A percentile compares a stretch with the other conserved stretches of the same genome.
phyloP scores from a whole-genome alignment of 2,797 vertebrate genomes.

The Prionace glauca region DNA sequence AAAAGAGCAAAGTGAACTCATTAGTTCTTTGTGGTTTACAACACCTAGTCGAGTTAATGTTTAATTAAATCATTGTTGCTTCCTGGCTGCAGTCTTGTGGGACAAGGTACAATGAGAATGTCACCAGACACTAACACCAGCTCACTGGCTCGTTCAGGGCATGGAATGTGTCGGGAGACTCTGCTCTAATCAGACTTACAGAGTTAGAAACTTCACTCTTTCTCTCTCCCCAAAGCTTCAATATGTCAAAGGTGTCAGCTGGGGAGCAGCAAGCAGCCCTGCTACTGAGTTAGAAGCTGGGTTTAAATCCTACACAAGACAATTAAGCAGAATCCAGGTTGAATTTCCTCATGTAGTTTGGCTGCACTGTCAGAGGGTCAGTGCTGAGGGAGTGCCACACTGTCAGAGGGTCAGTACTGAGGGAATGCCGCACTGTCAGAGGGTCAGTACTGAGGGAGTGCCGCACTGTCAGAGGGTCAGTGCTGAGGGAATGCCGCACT shows the following conservation, averaged over 20 bases:
- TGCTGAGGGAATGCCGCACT: no score
- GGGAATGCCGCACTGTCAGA: no score
- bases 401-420: not conserved
- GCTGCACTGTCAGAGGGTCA: not conserved
- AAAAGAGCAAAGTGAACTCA: slow-evolving; percentile 2
- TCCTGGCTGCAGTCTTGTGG: not conserved
- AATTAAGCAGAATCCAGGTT: not conserved
- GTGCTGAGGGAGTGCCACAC: no score
- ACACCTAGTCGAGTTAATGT: not conserved
- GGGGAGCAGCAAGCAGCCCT: no score
- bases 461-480: no score
- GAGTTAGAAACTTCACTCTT: not conserved
- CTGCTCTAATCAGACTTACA: not conserved
- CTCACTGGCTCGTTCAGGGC: not conserved
- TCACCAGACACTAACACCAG: not conserved
- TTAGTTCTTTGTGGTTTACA: slow-evolving; percentile 29
- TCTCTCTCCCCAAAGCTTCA: not conserved
- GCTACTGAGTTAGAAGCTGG: not conserved
- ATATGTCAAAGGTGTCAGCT: not conserved
- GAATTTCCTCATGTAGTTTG: no score
- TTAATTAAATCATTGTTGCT: slow-evolving; percentile 31
- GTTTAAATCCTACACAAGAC: not conserved
- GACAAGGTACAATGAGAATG: not conserved
- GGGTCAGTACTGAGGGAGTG: no score
- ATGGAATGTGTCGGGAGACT: not conserved